Evolutionary conservation across 2,888 invertebrate species (phyloP).

Genomic region (Pteria penguin): DNA sequence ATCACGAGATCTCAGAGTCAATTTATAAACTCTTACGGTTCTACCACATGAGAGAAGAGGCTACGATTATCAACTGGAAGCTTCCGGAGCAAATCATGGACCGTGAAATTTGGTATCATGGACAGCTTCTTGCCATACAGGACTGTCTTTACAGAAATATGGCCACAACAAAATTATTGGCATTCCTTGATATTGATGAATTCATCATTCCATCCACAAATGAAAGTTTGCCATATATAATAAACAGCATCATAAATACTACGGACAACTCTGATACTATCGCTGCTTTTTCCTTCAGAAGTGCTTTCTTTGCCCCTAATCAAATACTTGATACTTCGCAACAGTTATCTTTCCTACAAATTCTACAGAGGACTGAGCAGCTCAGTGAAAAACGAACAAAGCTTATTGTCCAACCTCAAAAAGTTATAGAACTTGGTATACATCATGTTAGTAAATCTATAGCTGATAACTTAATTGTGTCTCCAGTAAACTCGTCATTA

Average conservation of each 20-base stretch:
- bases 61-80: slow-evolving; percentile 69
- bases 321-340: slow-evolving; percentile 49
- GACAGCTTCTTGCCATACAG: slow-evolving; percentile 77
- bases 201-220: slow-evolving; percentile 72
- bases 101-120: slow-evolving; percentile 75
- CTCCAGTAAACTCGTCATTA: slow-evolving; percentile 47
- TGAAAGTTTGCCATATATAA: slow-evolving; percentile 55
- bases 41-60: slow-evolving; percentile 60
- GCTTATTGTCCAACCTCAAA: slow-evolving; percentile 63
- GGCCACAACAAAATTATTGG: slow-evolving; percentile 67
- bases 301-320: slow-evolving; percentile 70
- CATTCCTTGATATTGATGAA: slow-evolving; percentile 78
- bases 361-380: slow-evolving; percentile 54
- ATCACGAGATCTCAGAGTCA: slow-evolving; percentile 60
- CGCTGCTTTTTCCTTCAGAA: slow-evolving; percentile 68
- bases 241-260: slow-evolving; percentile 31
- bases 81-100: slow-evolving; percentile 60
- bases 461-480: slow-evolving; percentile 29
- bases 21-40: slow-evolving; percentile 61
- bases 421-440: slow-evolving; percentile 70
- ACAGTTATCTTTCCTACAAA: slow-evolving; percentile 63
- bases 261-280: slow-evolving; percentile 18
- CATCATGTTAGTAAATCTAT: slow-evolving; percentile 69
- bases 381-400: slow-evolving; percentile 63
- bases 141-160: slow-evolving; percentile 78